Evolutionary conservation across 2,888 invertebrate species (phyloP), one percentile per base, ranked within the genome.

Genomic region (Gisinianus flammeolus): DNA sequence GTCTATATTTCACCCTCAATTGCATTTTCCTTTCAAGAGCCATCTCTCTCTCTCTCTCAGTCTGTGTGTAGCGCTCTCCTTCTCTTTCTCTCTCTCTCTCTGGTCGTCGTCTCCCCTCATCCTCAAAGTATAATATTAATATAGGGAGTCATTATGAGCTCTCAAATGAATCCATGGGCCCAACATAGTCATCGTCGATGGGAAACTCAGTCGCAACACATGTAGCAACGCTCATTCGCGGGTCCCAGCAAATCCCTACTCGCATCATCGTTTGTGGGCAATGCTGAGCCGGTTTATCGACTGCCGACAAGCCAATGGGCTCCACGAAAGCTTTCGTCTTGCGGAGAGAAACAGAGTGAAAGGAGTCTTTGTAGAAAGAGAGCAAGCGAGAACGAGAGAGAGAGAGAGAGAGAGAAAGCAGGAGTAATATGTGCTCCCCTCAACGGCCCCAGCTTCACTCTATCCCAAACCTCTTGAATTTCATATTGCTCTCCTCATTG

Each of bases 161-260:
- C 84, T 85, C 83, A 85, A 85, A 85, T 85, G 85, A 85, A 85
- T 85, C 84, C 80, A 83, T 84, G 83, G 81, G 81, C 71, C 33
- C 66, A 73, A 73, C 73, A 73, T 72, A 72, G 76, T 68, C 71
- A 66, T 72, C 44, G 56, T 69, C 64, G 31, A 62, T 75, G 74
- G 76, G 73, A 69, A 77, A 56, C 75, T 64, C 33, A 71, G 64
- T 81, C 78, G 84, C 78, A 85, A 85, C 85, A 85, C 83, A 83
- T 85, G 85, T 84, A 83, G 82, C 84, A 80, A 82, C 80, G 81
- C 84, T 84, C 84, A 85, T 85, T 85, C 84, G 85, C 83, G 84
- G 83, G 82, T 84, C 80, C 81, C 70, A 79, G 80, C 83, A 82
- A 85, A 85, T 85, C 82, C 76, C 78, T 69, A 75, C 71, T 78